Base-by-base conservation (phyloP, 2,113 vertebrate species). In the Meles meles region DNA sequence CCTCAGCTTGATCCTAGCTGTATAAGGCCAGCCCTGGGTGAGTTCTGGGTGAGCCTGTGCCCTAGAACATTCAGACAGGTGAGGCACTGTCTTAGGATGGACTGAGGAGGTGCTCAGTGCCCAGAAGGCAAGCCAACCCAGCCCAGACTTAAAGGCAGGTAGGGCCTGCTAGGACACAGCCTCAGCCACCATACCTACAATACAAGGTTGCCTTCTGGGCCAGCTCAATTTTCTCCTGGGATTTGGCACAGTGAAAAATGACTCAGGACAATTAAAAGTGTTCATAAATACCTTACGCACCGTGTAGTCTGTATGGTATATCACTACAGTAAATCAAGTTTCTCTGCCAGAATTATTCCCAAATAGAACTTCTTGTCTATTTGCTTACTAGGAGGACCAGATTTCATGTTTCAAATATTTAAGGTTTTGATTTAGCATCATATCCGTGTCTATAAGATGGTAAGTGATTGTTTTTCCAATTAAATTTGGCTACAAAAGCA, bases 171-270 rank as follows among this genome's bases (percentile, higher is more conserved):
- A 72, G 74, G 65, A 82, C 67, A 93, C 1, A 85, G 71, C 31
- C 7, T 17, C n/a, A 92, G 67, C 23, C 76, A 57, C 42, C 83
- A 94, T 15, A 42, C 14, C 49, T 29, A 29, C 3, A 94, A 61
- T 18, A 89, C 63, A 69, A 85, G 20, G 18, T 25, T 72, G 67
- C 31, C 25, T 88, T 88, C 31, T 72, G 44, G 44, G 82, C 13
- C 89, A 90, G 49, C n/a, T 93, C 57, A 84, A 49, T 59, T n/a
- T 55, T 74, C 7, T 2, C 23, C 52, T 85, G 57, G 39, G 69
- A 80, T 57, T 83, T 90, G 86, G 76, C 57, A 94, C 80, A 90
- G 27, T 93, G 95, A 96, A 89, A 74, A 77, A 82, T 86, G 79
- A 94, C 47, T 96, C 84, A 86, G 47, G 57, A 69, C 71, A 84